These are phyloP conservation scores for Macquaria australasica DNA, from an alignment of 2,113 vertebrate genomes.

Conservation along the genomic window DNA sequence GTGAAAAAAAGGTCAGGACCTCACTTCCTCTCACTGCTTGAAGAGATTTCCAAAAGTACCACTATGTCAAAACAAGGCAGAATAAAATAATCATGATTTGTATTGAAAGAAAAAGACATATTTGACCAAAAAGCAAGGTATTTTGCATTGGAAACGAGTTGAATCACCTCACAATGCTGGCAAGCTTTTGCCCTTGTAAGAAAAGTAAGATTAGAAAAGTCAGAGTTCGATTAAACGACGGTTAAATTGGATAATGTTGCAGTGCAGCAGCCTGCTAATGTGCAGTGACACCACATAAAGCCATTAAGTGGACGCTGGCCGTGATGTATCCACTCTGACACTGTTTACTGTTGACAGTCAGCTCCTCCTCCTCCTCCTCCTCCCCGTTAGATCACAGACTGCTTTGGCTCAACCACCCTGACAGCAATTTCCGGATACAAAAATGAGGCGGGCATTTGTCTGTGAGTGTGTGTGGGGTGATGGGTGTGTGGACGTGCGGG, in stretches of 20 bases:
- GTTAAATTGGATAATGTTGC: conserved; percentile 22
- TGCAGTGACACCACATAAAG: conserved; percentile 39
- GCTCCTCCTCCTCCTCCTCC: conserved; percentile 35
- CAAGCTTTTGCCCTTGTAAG: no score
- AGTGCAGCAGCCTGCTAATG: conserved; percentile 30
- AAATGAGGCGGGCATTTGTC: conserved; percentile 29
- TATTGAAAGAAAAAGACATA: neutral
- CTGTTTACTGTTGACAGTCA: conserved; percentile 41
- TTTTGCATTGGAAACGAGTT: neutral
- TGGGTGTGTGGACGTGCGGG: conserved; percentile 6
- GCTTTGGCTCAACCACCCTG: conserved; percentile 39
- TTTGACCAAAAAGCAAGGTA: neutral
- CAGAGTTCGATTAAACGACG: neutral
- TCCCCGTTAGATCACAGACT: conserved; percentile 35
- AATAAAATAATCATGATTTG: neutral
- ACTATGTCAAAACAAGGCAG: neutral
- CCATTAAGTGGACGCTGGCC: conserved; percentile 32
- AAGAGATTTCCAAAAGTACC: neutral
- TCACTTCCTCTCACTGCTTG: no score
- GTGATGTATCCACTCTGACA: conserved; percentile 36
- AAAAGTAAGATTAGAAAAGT: neutral
- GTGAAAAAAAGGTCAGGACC: no score
- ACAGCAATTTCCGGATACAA: conserved; percentile 64
- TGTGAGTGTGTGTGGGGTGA: neutral
- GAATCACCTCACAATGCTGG: no score